These are phyloP conservation scores for Drosophila repletoides DNA, from an alignment of 1,140 invertebrate species.

Conservation along the genomic window DNA sequence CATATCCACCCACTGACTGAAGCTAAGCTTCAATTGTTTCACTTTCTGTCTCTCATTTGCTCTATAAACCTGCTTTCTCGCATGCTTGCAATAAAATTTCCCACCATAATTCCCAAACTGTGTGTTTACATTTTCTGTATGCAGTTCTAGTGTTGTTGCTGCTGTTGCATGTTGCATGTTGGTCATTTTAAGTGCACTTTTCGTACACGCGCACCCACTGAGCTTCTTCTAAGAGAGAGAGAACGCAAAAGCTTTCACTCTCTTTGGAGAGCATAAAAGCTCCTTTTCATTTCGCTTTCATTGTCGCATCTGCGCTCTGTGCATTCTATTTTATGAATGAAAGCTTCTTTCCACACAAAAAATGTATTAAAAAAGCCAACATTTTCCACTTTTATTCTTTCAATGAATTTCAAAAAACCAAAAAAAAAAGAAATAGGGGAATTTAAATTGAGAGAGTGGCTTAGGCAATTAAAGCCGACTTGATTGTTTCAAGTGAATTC, in stretches of 20 bases:
- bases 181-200: constrained; percentile 19
- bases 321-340: constrained; percentile 66
- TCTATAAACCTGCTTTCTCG: constrained; percentile 64
- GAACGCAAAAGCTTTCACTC: constrained; percentile 32
- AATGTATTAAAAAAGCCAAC: constrained; percentile 17
- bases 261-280: neutral
- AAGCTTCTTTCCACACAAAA: constrained; percentile 25
- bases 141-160: constrained; percentile 25
- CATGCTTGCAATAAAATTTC: constrained; percentile 45
- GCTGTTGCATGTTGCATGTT: constrained; percentile 47
- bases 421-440: neutral
- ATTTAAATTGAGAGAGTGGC: too few relatives aligned
- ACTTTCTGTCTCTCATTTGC: constrained; percentile 50
- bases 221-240: constrained; percentile 16
- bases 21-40: constrained; percentile 25
- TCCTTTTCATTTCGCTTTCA: constrained; percentile 27
- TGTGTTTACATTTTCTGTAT: constrained; percentile 16
- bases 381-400: constrained; percentile 10
- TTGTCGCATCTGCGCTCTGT: constrained; percentile 52
- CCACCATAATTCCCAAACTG: constrained; percentile 54
- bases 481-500: too few relatives aligned
- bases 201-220: constrained; percentile 27
- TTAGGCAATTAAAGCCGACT: neutral
- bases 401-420: neutral
- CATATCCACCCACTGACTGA: constrained; percentile 3